Conservation (phyloP, 2,113 vertebrate genomes). For the Mesitornis unicolor region DNA sequence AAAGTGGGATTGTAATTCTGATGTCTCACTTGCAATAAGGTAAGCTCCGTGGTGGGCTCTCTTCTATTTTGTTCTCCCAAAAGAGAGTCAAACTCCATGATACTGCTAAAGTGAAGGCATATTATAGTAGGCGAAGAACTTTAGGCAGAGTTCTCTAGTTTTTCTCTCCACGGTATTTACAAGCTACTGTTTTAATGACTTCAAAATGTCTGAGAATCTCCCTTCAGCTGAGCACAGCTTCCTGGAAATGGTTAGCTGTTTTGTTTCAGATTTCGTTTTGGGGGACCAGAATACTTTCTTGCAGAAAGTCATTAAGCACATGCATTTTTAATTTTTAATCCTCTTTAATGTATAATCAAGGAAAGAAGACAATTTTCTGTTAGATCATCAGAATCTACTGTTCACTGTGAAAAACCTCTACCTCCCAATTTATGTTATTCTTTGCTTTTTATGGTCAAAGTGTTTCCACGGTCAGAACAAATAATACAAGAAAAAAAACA, state of each 20-base stretch:
- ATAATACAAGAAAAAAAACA: neutral
- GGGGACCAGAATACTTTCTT: neutral
- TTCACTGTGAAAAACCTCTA: neutral
- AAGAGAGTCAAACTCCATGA: neutral
- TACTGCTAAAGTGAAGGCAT: neutral
- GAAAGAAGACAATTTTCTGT: neutral
- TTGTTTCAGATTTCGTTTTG: neutral
- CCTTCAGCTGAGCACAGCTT: constrained; percentile 8
- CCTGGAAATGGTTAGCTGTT: neutral
- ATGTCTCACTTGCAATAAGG: neutral
- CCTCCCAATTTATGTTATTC: neutral
- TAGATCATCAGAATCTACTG: neutral
- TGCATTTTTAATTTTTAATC: neutral
- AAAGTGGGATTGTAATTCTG: neutral
- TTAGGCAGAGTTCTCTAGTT: neutral
- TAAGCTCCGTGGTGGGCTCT: neutral
- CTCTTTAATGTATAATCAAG: constrained; percentile 6
- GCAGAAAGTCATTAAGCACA: neutral
- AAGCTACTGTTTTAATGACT: neutral
- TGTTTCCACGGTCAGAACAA: neutral
- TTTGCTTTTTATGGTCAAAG: neutral
- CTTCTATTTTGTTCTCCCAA: neutral
- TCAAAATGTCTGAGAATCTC: neutral
- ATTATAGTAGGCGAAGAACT: neutral
- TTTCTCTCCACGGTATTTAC: neutral